A percentile compares a stretch with the other conserved stretches of the same genome.
These are phyloP conservation scores for Cheirogaleus major DNA, from an alignment of 2,797 vertebrate genomes.

Conservation along the genomic window DNA sequence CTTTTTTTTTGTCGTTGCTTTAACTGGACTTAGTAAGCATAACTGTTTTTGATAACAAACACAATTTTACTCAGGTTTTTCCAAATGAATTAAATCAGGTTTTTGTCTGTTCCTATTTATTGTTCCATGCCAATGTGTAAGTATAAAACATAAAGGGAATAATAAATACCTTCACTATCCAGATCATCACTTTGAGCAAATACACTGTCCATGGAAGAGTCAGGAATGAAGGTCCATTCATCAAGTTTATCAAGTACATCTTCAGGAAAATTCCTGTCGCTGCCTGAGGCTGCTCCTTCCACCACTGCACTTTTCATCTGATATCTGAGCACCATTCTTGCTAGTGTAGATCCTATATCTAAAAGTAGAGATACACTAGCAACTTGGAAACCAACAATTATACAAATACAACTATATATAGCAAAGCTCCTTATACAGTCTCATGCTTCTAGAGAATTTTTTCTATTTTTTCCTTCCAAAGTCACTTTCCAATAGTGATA, in stretches of 20 bases:
- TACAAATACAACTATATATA: not conserved
- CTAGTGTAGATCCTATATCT: constrained; percentile 91
- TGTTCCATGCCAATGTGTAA: not conserved
- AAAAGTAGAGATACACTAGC: not conserved
- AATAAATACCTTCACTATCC: constrained; percentile 92
- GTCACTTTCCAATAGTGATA: not conserved
- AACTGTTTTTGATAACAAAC: not conserved
- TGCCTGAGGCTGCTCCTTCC: constrained; percentile 75
- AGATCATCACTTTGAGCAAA: constrained; percentile 89
- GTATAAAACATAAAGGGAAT: not conserved
- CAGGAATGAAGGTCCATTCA: constrained; percentile 89
- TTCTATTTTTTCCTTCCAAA: not conserved
- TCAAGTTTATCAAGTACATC: constrained; percentile 90
- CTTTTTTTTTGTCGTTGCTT: not conserved
- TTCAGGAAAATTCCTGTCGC: constrained; percentile 85
- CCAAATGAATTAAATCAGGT: not conserved
- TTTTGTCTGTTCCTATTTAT: not conserved
- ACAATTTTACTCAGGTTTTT: not conserved
- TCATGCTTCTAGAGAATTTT: not conserved
- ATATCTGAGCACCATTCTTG: constrained; percentile 89
- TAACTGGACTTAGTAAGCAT: not conserved
- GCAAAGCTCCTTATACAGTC: not conserved
- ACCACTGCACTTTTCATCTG: constrained; percentile 86
- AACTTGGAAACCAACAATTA: constrained; percentile 1
- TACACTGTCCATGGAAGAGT: constrained; percentile 87